Conservation (phyloP, 1,140 invertebrate genomes). For the Habropoda laboriosa region DNA sequence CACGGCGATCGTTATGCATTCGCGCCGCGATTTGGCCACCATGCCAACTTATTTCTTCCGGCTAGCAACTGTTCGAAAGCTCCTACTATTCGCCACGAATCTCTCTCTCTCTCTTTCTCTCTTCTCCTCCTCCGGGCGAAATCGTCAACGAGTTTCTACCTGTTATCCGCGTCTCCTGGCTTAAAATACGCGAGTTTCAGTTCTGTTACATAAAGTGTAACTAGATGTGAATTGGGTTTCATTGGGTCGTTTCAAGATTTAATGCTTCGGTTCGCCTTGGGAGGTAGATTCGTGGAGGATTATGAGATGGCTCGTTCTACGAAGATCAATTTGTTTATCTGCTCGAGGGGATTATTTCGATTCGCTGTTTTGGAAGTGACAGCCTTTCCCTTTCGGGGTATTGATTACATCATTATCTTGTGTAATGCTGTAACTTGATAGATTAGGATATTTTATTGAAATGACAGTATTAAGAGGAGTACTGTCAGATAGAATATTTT, state of each 20-base stretch:
- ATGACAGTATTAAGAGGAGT: too few species aligned
- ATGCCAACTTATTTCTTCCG: slow-evolving; percentile 65
- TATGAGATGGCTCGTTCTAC: too few species aligned
- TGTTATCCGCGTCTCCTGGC: slow-evolving; percentile 3
- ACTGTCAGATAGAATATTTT: too few species aligned
- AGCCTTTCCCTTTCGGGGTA: too few species aligned
- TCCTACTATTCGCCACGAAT: not conserved
- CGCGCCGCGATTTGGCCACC: slow-evolving; percentile 56
- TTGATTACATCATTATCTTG: too few species aligned
- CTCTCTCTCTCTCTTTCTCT: not conserved
- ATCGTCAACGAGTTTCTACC: slow-evolving; percentile 7
- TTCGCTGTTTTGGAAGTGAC: too few species aligned
- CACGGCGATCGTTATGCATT: slow-evolving; percentile 64
- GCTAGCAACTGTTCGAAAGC: slow-evolving; percentile 39
- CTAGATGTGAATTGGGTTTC: not conserved
- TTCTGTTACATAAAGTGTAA: not conserved
- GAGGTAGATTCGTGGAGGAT: not conserved
- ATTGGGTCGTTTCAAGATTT: not conserved
- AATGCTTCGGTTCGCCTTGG: not conserved
- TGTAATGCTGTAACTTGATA: too few species aligned
- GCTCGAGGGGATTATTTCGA: too few species aligned
- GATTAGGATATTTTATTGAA: too few species aligned
- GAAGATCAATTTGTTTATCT: too few species aligned
- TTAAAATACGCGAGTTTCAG: not conserved
- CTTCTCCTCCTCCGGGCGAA: not conserved